A percentile compares a stretch with the other conserved stretches of the same genome.
Evolutionary conservation across 2,797 vertebrate genomes (phyloP).

Genomic region (Buceros bicornis): DNA sequence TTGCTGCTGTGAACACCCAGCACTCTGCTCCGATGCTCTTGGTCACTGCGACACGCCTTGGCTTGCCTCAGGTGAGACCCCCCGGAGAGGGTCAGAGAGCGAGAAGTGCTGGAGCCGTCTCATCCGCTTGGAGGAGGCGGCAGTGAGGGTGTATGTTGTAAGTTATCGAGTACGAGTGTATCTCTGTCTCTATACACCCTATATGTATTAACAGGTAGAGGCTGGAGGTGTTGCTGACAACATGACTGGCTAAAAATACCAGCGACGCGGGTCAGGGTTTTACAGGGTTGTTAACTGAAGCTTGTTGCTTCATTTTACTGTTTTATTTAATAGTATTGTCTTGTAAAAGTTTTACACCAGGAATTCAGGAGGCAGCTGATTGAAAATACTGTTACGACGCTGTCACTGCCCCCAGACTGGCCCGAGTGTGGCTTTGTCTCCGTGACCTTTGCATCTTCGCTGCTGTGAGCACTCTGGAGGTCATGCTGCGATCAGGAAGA

Average conservation of each 20-base stretch:
- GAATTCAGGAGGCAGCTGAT: background rate
- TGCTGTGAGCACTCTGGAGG: background rate
- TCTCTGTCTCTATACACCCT: no score
- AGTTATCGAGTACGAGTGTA: no score
- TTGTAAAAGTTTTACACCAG: background rate
- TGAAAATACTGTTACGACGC: conserved; percentile 3
- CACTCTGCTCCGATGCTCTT: no score
- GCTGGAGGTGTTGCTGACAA: background rate
- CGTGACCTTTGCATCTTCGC: background rate
- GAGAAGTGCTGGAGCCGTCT: no score
- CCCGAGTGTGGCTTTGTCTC: background rate
- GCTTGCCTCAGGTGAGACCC: no score
- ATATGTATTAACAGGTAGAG: no score
- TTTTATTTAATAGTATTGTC: background rate
- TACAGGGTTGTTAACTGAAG: background rate
- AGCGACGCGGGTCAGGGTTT: background rate
- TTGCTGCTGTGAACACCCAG: no score
- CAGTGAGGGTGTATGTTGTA: no score
- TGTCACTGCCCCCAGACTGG: background rate
- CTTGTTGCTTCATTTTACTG: background rate
- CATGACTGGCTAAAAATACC: background rate
- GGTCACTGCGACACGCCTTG: no score
- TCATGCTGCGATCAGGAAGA: background rate
- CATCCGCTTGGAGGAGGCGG: no score
- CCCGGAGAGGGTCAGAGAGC: no score